Conservation (phyloP, 23 tunicate genomes). For the Phallusia fumigata region DNA sequence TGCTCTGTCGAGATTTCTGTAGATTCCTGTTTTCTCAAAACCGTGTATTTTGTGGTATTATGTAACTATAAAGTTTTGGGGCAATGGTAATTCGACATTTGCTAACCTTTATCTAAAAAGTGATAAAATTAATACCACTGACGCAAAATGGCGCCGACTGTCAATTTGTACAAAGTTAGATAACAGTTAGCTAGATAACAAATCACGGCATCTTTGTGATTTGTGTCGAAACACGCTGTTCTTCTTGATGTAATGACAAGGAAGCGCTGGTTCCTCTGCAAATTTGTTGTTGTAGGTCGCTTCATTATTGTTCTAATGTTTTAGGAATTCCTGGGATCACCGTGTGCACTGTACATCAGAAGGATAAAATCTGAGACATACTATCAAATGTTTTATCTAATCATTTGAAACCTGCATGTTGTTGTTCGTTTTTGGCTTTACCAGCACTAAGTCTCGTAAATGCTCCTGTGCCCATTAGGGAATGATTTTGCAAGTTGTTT, state of each 20-base stretch:
- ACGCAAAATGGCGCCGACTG: too few relatives aligned
- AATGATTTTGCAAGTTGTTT: not conserved
- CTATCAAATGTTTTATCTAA: not conserved
- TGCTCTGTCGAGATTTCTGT: too few relatives aligned
- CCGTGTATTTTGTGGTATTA: too few relatives aligned
- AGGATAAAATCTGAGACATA: constrained; percentile 1
- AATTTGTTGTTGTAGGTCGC: constrained; percentile 4
- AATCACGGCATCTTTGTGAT: not conserved
- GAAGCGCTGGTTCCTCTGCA: not conserved
- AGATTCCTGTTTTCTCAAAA: too few relatives aligned
- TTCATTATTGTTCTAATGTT: not conserved
- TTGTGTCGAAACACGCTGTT: not conserved
- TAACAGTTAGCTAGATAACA: too few relatives aligned
- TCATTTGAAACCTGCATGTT: not conserved
- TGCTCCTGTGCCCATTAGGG: not conserved
- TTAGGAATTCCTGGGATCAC: not conserved
- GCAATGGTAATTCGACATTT: too few relatives aligned
- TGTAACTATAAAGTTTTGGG: too few relatives aligned
- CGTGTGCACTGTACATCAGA: not conserved
- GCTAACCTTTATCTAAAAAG: too few relatives aligned
- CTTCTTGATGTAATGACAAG: not conserved
- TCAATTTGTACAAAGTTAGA: too few relatives aligned
- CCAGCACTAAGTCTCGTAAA: not conserved
- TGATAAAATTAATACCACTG: too few relatives aligned
- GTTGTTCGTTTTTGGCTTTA: not conserved